These are phyloP conservation scores for Hemiprocne comata DNA, from an alignment of 2,113 vertebrate species.

Conservation along the genomic window DNA sequence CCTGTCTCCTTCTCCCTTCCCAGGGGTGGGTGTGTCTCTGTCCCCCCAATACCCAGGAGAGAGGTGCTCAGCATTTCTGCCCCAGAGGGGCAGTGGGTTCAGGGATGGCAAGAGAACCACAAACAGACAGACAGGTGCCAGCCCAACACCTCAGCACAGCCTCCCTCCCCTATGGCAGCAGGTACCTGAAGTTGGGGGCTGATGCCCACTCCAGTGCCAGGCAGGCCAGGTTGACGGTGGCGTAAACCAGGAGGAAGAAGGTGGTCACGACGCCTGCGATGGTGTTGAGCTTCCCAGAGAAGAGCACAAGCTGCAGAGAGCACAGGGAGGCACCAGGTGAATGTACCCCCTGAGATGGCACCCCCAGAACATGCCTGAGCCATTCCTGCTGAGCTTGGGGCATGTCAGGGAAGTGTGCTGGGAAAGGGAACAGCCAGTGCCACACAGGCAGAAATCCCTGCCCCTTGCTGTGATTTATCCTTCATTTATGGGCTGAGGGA, in stretches of 20 bases:
- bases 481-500: background rate
- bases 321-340: background rate
- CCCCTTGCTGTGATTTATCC: background rate
- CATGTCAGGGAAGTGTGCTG: accelerated
- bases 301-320: conserved; percentile 84
- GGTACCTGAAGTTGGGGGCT: conserved; percentile 90
- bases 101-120: background rate
- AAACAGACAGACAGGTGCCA: background rate
- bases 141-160: background rate
- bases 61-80: background rate
- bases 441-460: background rate
- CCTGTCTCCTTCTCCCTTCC: background rate
- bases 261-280: conserved; percentile 90
- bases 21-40: background rate
- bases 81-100: background rate
- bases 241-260: conserved; percentile 91
- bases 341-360: background rate
- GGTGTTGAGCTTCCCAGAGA: conserved; percentile 92
- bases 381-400: background rate
- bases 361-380: accelerated
- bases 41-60: background rate
- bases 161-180: background rate
- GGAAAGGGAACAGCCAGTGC: background rate
- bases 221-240: conserved; percentile 89
- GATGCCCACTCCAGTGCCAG: conserved; percentile 92